phyloP scores from a whole-genome alignment of 2,113 vertebrate genomes.

The Puffinus mauretanicus region DNA sequence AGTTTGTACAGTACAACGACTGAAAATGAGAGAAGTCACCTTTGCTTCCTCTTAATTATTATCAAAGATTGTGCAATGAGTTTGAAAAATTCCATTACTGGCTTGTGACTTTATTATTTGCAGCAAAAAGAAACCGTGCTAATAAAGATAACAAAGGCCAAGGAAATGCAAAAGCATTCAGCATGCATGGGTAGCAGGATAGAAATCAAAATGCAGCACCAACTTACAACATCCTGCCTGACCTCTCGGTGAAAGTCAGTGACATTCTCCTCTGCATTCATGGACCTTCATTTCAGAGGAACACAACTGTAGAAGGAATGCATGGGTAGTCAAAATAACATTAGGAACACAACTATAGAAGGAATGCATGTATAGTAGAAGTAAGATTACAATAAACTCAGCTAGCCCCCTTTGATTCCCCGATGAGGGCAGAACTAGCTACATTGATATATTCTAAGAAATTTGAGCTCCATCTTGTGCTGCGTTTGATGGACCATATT shows the following conservation, averaged over 20 bases:
- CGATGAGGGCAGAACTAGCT: not conserved
- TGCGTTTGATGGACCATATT: not conserved
- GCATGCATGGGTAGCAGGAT: not conserved
- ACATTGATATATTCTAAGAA: not conserved
- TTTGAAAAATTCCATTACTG: constrained; percentile 13
- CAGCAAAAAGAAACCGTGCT: not conserved
- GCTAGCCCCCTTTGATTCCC: not conserved
- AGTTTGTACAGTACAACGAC: not conserved
- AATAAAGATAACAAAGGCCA: not conserved
- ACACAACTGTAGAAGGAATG: not conserved
- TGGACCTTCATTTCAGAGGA: not conserved
- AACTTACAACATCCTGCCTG: not conserved
- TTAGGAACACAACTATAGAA: not conserved
- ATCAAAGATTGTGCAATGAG: not conserved
- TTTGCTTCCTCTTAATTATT: constrained; percentile 13
- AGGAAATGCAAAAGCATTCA: not conserved
- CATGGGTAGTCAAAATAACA: not conserved
- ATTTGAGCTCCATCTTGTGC: not conserved
- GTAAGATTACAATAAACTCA: not conserved
- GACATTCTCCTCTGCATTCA: not conserved
- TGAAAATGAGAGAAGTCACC: not conserved
- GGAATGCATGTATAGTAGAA: not conserved
- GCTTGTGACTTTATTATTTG: not conserved
- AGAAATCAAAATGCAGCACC: not conserved
- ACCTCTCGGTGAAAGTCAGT: not conserved